Evolutionary conservation across 1,140 invertebrate species (phyloP), one percentile per base, ranked within the genome.

Genomic region (Cydia splendana): DNA sequence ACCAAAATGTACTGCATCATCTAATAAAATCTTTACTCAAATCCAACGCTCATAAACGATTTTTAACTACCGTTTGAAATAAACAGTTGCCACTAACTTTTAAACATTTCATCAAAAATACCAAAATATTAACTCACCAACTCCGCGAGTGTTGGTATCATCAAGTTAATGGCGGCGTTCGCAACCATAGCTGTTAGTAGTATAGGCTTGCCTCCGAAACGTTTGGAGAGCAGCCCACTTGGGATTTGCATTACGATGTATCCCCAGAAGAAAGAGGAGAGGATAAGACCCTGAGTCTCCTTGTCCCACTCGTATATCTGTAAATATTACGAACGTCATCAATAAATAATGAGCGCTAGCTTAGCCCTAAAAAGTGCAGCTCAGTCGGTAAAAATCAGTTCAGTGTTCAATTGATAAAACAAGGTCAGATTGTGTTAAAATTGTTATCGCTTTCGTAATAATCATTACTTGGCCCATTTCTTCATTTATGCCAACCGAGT

Each of bases 181-280:
- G 92, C 75, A 0, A 94, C 71, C 24, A 94, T 81, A 0, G 92
- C 83, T 0, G 87, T 76, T 12, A 94, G 91, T 38, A 96, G 85
- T 1, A 95, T 88, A n/a, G 91, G 88, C 80, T 95, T 95, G 2
- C 94, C 94, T 6, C 95, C 95, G 62, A 94, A 94, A 65, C 88
- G 88, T 79, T 95, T 94, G 0, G 94, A 89, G 4, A 95, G 65
- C 4, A 94, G 79, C 1, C 95, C 95, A 10, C 93, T 94, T 0
- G 95, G 95, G 0, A 96, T 87, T 82, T 96, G 95, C 67, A 95
- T 95, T 12, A 93, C 7, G 12, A 94, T 87, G 81, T 95, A 95
- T 10, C 95, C 95, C 91, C 93, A 94, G 89, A 95, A 95, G 85
- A 95, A 95, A 2, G 94, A 93, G 0, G 94, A 94, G 2, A 94